These are phyloP conservation scores for Glareola pratincola DNA, from an alignment of 2,113 vertebrate species.

Conservation along the genomic window DNA sequence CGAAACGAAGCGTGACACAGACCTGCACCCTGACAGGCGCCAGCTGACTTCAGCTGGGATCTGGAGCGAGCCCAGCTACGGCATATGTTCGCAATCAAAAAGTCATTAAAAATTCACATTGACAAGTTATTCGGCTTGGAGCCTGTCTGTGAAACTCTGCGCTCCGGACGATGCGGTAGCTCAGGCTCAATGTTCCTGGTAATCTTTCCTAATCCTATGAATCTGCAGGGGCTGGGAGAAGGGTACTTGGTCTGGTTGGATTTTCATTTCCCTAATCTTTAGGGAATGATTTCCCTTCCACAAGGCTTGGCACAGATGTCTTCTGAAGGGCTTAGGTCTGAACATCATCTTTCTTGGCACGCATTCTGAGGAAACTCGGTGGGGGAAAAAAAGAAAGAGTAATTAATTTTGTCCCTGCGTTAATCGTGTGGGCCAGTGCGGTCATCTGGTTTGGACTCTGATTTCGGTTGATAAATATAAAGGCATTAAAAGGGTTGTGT, in stretches of 20 bases:
- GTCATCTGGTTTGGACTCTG: background rate
- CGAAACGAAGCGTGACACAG: background rate
- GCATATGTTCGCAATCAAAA: slow-evolving; percentile 52
- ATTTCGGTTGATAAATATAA: background rate
- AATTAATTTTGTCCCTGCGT: background rate
- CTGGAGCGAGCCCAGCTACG: slow-evolving; percentile 38
- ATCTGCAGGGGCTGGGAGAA: background rate
- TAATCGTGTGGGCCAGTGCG: rapidly evolving
- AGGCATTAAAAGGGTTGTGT: background rate
- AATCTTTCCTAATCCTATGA: slow-evolving; percentile 19
- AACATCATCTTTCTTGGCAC: background rate
- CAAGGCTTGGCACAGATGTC: background rate
- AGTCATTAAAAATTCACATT: slow-evolving; percentile 53
- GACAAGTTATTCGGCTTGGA: slow-evolving; percentile 9
- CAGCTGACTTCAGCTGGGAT: slow-evolving; percentile 31
- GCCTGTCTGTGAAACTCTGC: background rate
- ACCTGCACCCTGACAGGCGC: background rate
- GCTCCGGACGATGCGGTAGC: background rate
- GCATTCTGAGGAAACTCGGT: background rate
- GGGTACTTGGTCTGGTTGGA: background rate
- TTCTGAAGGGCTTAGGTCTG: background rate
- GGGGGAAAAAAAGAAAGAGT: background rate
- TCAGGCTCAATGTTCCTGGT: background rate
- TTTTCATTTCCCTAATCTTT: slow-evolving; percentile 27
- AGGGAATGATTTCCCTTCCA: background rate